Evolutionary conservation across 1,140 invertebrate genomes (phyloP).

Genomic region (Asbolus verrucosus): DNA sequence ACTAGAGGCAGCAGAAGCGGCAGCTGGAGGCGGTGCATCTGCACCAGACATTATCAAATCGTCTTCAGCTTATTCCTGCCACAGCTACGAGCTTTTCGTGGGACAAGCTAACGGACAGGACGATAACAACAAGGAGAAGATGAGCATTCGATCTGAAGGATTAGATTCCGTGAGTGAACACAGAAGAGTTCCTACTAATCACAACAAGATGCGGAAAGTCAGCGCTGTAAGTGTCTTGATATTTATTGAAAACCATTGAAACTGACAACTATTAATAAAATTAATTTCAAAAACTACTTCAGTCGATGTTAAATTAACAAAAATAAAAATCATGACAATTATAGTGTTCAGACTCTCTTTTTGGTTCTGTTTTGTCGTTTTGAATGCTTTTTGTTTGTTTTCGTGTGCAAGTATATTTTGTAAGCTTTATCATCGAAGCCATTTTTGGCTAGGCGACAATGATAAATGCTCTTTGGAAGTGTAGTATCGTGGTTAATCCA

Average conservation of each 20-base stretch:
- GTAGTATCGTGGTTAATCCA: constrained; percentile 12
- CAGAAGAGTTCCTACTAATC: constrained; percentile 70
- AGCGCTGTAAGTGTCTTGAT: constrained; percentile 82
- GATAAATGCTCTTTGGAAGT: background rate
- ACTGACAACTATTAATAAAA: constrained; percentile 46
- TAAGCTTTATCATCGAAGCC: no score
- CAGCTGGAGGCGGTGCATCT: no score
- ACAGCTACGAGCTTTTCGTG: constrained; percentile 91
- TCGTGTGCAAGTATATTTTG: no score
- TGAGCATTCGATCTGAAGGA: constrained; percentile 88
- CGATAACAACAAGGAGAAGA: constrained; percentile 89
- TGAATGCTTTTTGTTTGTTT: constrained; percentile 9
- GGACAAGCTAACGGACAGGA: constrained; percentile 86
- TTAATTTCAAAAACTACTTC: constrained; percentile 45
- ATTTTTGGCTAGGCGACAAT: background rate
- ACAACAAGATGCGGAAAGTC: constrained; percentile 86
- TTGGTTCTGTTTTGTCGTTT: constrained; percentile 15
- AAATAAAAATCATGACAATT: constrained; percentile 66
- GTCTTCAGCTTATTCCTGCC: constrained; percentile 88
- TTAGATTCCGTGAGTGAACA: constrained; percentile 89
- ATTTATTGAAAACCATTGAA: constrained; percentile 57
- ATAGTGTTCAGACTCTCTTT: constrained; percentile 63
- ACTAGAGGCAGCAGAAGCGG: constrained; percentile 70
- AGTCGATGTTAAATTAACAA: constrained; percentile 34
- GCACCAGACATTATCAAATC: constrained; percentile 76